phyloP scores from a whole-genome alignment of 2,797 vertebrate genomes.

The Smutsia temminckii region DNA sequence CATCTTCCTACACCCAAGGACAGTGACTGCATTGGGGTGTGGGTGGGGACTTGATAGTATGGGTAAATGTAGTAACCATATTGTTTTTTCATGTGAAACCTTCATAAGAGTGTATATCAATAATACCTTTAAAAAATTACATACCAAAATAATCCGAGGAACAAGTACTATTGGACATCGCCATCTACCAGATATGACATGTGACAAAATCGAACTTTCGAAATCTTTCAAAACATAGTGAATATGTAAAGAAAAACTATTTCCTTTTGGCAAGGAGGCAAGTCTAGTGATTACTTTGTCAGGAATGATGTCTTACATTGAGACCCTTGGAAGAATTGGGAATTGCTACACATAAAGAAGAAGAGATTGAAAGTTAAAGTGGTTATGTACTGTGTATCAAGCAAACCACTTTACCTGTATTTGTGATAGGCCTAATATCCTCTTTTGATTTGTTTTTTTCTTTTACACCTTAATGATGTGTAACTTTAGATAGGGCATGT shows the following conservation, averaged over 20 bases:
- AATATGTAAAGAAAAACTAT: background rate
- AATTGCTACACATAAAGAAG: background rate
- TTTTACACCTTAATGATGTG: conserved; percentile 30
- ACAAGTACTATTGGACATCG: background rate
- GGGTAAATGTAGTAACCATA: too few relatives aligned
- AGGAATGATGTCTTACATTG: background rate
- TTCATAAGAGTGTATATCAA: too few relatives aligned
- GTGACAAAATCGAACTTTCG: background rate
- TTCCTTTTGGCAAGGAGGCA: background rate
- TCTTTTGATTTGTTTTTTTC: conserved; percentile 18
- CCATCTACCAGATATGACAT: background rate
- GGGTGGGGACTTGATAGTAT: too few relatives aligned
- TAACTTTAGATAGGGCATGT: conserved; percentile 50
- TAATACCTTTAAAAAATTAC: background rate
- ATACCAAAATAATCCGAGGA: background rate
- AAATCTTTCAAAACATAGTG: background rate
- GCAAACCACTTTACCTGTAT: background rate
- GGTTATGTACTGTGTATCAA: background rate
- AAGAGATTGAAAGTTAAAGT: background rate
- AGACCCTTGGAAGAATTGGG: background rate
- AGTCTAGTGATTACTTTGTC: background rate
- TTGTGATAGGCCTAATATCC: conserved; percentile 1
- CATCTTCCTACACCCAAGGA: too few relatives aligned
- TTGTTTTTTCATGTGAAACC: too few relatives aligned
- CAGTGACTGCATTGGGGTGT: too few relatives aligned